phyloP scores from a whole-genome alignment of 2,797 vertebrate species.

The Thripadectes ignobilis region DNA sequence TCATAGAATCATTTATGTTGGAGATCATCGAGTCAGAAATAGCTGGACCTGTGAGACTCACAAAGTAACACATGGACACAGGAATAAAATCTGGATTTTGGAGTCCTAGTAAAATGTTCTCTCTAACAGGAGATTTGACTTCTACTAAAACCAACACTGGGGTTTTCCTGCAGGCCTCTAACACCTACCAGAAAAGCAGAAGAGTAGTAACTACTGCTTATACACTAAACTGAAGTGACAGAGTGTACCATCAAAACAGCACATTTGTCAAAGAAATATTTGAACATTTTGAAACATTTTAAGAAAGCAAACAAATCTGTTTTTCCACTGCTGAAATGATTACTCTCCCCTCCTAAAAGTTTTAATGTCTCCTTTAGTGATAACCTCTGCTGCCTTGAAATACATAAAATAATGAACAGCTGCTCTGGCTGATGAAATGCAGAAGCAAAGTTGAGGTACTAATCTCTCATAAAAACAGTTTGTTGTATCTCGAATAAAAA shows the following conservation, averaged over 20 bases:
- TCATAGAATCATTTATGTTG: background rate
- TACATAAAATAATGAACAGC: conserved; percentile 42
- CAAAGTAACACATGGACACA: background rate
- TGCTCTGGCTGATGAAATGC: conserved; percentile 43
- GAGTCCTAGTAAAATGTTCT: background rate
- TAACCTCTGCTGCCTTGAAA: conserved; percentile 40
- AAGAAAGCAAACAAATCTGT: conserved; percentile 44
- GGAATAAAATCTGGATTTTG: background rate
- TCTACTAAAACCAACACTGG: background rate
- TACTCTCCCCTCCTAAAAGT: background rate
- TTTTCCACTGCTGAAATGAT: conserved; percentile 28
- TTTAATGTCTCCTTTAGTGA: conserved; percentile 47
- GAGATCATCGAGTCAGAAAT: background rate
- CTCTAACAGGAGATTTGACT: background rate
- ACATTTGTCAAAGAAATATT: conserved; percentile 30
- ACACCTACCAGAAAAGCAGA: background rate
- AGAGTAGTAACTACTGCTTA: background rate
- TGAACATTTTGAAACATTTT: conserved; percentile 4
- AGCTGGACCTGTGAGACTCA: background rate
- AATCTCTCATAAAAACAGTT: background rate
- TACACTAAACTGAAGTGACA: background rate
- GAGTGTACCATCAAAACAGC: background rate
- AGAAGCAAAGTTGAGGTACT: conserved; percentile 41
- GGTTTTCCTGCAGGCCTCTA: background rate
- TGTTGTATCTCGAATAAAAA: conserved; percentile 3